Evolutionary conservation across 2,113 vertebrate species (phyloP), one percentile per base, ranked within the genome.

Genomic region (Alligator sinensis): DNA sequence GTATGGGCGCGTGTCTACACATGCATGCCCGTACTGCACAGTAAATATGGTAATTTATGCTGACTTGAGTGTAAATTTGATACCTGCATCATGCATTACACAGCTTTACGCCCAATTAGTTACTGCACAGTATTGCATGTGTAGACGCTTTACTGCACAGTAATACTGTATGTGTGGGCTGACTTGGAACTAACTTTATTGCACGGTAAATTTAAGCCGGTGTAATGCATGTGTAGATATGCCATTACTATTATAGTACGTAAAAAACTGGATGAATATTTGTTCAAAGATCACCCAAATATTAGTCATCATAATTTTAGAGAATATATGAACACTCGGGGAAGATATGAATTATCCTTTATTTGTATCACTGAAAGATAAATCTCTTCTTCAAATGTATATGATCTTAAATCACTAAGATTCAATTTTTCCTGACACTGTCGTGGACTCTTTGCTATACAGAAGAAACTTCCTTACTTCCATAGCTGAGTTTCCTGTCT

Each of bases 381-480:
- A 58, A 95, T 96, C 89, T 96, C 55, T 93, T 93, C 90, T 86
- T 80, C 91, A 90, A 96, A 96, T 96, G 92, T 94, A 66, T 68
- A 83, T 92, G 89, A 91, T 93, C 88, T 95, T 91, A 95, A 93
- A 93, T 91, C 90, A 95, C 91, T 74, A 94, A 96, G 90, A 96
- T 97, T 93, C 85, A 94, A 83, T 95, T 95, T 95, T 97, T 97
- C 96, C 95, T 96, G 97, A 96, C 68, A 92, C 91, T 96, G 95
- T 92, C 97, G 95, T 96, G 93, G 94, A 92, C 89, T 90, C 95
- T 88, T 70, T 94, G 95, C 94, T 96, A 92, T 92, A 97, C 81
- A 97, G 97, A 92, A 97, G 95, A 97, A 97, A 96, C 97, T 98
- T 98, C 98, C 98, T 97, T 96, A 97, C 88, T 98, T 98, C 96